A percentile compares a stretch with the other conserved stretches of the same genome.
Evolutionary conservation across 1,140 invertebrate species (phyloP).

Genomic region (Oedothorax gibbosus): DNA sequence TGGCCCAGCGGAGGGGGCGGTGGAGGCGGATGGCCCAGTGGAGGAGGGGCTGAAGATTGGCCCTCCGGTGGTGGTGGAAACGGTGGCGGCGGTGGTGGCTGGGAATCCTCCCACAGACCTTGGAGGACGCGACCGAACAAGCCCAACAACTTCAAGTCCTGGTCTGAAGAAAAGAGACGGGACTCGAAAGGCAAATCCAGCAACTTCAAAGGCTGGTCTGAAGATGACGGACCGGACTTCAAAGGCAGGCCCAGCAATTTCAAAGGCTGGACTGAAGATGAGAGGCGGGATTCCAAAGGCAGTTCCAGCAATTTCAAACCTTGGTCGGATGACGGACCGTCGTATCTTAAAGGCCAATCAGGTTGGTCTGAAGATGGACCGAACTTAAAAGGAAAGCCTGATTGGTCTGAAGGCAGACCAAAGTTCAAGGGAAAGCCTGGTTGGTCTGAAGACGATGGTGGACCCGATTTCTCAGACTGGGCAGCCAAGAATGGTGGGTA

Average conservation of each 20-base stretch:
- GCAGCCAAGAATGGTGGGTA: neutral
- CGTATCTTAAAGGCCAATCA: neutral
- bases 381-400: too few species aligned
- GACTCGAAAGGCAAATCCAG: neutral
- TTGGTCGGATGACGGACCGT: neutral
- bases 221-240: neutral
- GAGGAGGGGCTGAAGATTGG: neutral
- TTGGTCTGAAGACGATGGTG: neutral
- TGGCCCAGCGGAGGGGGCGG: neutral
- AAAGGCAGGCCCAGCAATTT: neutral
- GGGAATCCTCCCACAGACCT: constrained; percentile 37
- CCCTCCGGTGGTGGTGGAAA: constrained; percentile 1
- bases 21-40: neutral
- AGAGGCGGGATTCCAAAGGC: neutral
- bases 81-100: constrained; percentile 35
- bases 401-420: neutral
- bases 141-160: neutral
- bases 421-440: neutral
- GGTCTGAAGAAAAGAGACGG: neutral
- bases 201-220: neutral
- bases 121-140: neutral
- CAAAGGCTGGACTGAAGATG: neutral
- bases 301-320: neutral
- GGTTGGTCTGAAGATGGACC: neutral
- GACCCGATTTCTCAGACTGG: constrained; percentile 22